These are phyloP conservation scores for Danionella cerebrum DNA, from an alignment of 2,113 vertebrate species.

Conservation along the genomic window DNA sequence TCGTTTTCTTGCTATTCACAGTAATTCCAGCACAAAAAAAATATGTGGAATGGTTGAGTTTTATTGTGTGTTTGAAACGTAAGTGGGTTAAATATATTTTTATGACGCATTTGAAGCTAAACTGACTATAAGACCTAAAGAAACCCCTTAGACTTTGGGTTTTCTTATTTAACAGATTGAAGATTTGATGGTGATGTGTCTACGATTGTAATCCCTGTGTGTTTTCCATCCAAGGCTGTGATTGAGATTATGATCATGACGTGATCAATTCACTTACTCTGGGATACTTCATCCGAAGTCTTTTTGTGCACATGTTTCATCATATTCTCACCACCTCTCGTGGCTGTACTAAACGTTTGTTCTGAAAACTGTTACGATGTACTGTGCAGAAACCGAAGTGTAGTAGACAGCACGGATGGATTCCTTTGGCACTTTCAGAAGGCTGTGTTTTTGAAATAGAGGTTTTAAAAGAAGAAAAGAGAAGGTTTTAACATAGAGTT, in stretches of 20 bases:
- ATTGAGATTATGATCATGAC: neutral
- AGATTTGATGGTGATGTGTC: neutral
- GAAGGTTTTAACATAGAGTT: conserved; percentile 36
- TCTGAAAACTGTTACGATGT: conserved; percentile 7
- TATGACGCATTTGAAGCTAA: conserved; percentile 28
- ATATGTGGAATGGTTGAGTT: conserved; percentile 55
- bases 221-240: neutral
- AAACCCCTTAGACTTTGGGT: neutral
- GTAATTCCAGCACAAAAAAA: conserved; percentile 54
- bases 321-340: neutral
- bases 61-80: conserved; percentile 58
- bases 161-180: conserved; percentile 5
- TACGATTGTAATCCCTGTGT: neutral
- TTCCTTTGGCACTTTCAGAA: conserved; percentile 29
- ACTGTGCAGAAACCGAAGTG: conserved; percentile 5
- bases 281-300: neutral
- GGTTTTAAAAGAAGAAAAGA: conserved; percentile 26
- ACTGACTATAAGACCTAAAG: neutral
- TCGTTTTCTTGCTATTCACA: conserved; percentile 50
- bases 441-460: conserved; percentile 30
- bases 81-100: conserved; percentile 55
- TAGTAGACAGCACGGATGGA: conserved; percentile 13
- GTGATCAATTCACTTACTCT: neutral
- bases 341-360: conserved; percentile 15
- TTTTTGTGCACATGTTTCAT: neutral